phyloP scores from a whole-genome alignment of 2,888 invertebrate species.

The Perithous albicinctus region DNA sequence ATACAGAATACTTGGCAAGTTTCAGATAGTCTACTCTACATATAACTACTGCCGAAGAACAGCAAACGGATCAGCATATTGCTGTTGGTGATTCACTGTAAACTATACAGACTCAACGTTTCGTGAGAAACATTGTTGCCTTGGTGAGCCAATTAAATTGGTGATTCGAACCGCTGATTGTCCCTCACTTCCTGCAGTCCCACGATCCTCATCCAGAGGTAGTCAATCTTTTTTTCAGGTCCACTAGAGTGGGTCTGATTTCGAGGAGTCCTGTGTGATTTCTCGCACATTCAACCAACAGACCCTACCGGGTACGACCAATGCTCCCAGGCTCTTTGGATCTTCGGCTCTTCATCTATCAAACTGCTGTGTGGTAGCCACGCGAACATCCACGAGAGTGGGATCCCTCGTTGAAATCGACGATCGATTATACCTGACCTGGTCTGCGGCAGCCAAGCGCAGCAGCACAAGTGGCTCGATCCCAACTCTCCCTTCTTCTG shows the following conservation, averaged over 20 bases:
- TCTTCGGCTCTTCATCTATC: slow-evolving; percentile 59
- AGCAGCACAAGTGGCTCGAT: slow-evolving; percentile 34
- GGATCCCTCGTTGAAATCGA: slow-evolving; percentile 73
- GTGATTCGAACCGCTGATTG: slow-evolving; percentile 62
- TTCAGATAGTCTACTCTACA: slow-evolving; percentile 46
- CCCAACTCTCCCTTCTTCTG: slow-evolving; percentile 48
- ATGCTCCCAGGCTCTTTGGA: not conserved
- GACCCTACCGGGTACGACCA: not conserved
- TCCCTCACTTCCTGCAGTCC: slow-evolving; percentile 43
- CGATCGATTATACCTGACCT: slow-evolving; percentile 77
- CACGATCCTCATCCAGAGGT: slow-evolving; percentile 49
- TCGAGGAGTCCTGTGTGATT: slow-evolving; percentile 45
- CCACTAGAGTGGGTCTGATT: slow-evolving; percentile 27
- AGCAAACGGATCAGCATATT: slow-evolving; percentile 50
- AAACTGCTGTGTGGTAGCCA: slow-evolving; percentile 66
- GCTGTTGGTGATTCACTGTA: slow-evolving; percentile 65
- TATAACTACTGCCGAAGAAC: slow-evolving; percentile 13
- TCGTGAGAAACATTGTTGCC: slow-evolving; percentile 45
- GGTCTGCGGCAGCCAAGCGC: slow-evolving; percentile 54
- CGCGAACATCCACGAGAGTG: slow-evolving; percentile 67
- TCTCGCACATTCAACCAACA: slow-evolving; percentile 46
- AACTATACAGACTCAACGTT: slow-evolving; percentile 59
- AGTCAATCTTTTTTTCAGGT: slow-evolving; percentile 50
- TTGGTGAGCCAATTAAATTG: slow-evolving; percentile 65
- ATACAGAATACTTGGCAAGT: slow-evolving; percentile 65